Conservation (phyloP, 2,113 vertebrate genomes). For the Actinemys pallida region DNA sequence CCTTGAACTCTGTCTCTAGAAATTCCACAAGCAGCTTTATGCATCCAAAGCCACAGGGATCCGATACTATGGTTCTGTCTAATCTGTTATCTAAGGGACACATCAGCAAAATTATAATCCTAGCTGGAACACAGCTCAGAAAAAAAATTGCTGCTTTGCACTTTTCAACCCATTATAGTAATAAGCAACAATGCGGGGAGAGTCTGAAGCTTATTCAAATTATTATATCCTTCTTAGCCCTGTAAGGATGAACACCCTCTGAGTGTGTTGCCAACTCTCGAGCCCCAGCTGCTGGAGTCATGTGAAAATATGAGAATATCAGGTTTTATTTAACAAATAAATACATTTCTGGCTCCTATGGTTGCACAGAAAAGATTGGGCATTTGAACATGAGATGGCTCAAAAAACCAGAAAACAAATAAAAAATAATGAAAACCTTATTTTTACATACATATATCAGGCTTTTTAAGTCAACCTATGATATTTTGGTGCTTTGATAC, state of each 20-base stretch:
- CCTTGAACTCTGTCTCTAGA: neutral
- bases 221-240: neutral
- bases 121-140: neutral
- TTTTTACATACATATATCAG: neutral
- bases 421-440: neutral
- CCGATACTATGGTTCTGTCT: neutral
- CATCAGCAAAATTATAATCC: neutral
- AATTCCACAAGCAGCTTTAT: neutral
- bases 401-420: neutral
- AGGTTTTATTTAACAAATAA: neutral
- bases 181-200: neutral
- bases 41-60: neutral
- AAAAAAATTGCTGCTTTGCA: neutral
- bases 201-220: neutral
- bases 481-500: neutral
- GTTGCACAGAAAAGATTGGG: neutral
- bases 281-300: neutral
- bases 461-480: neutral
- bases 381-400: neutral
- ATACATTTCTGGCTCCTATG: neutral
- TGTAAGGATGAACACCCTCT: neutral
- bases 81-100: neutral
- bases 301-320: neutral
- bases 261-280: neutral
- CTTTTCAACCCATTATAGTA: neutral